phyloP scores from a whole-genome alignment of 2,113 vertebrate genomes.

The Gasterosteus aculeatus region DNA sequence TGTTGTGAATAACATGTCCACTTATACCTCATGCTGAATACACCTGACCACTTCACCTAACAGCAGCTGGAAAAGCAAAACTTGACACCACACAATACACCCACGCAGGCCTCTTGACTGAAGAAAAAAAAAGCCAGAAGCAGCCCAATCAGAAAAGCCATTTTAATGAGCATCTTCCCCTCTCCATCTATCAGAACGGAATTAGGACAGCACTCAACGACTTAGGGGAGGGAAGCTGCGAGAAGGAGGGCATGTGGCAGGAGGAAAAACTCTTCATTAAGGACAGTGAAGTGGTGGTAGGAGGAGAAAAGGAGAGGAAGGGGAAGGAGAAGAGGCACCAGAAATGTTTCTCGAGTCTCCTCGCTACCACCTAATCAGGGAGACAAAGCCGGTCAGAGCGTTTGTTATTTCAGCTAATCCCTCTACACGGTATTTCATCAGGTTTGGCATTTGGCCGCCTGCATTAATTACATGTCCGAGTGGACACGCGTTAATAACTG shows the following conservation, averaged over 20 bases:
- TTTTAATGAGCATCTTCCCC: constrained; percentile 70
- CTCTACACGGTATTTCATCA: constrained; percentile 70
- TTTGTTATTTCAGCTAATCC: constrained; percentile 77
- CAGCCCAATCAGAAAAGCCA: constrained; percentile 64
- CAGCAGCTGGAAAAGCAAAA: constrained; percentile 24
- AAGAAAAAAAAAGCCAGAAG: constrained; percentile 6
- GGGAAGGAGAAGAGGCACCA: constrained; percentile 4
- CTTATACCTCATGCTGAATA: constrained; percentile 24
- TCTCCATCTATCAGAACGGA: constrained; percentile 70
- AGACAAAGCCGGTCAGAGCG: constrained; percentile 64
- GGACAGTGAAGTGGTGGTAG: constrained; percentile 54
- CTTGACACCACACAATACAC: constrained; percentile 28
- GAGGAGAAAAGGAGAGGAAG: constrained; percentile 9
- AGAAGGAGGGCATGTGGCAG: constrained; percentile 59
- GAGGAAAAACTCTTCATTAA: constrained; percentile 72
- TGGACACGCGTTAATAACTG: constrained; percentile 62
- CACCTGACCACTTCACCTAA: not conserved
- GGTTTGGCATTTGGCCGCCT: constrained; percentile 76
- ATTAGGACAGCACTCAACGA: constrained; percentile 65
- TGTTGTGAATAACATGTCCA: not conserved
- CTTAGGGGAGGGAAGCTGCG: constrained; percentile 45
- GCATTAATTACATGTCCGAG: constrained; percentile 73
- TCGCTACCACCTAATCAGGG: constrained; percentile 62
- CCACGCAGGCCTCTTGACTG: not conserved
- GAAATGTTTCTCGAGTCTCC: constrained; percentile 30